Conservation (phyloP, 2,888 invertebrate genomes). For the Uloborus plumipes region DNA sequence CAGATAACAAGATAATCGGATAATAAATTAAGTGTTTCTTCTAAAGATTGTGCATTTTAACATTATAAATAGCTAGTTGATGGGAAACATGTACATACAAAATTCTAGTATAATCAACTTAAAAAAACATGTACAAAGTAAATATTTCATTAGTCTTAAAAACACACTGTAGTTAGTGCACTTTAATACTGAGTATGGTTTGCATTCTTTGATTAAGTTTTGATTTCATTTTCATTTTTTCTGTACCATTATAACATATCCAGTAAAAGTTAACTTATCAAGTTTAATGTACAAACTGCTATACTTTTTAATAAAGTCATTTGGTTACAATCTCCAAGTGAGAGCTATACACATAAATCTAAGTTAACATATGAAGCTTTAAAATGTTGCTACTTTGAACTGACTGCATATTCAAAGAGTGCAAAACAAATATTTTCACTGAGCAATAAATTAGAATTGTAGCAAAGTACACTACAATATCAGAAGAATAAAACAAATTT, state of each 20-base stretch:
- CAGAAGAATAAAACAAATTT: slow-evolving; percentile 23
- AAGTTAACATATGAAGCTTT: slow-evolving; percentile 28
- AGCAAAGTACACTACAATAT: slow-evolving; percentile 38
- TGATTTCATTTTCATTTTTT: no score
- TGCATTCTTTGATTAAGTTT: no score
- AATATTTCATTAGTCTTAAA: no score
- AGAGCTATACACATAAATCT: slow-evolving; percentile 46
- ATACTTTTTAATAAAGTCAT: no score
- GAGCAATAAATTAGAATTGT: slow-evolving; percentile 37
- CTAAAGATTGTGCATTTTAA: slow-evolving; percentile 42
- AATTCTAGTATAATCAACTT: slow-evolving; percentile 19
- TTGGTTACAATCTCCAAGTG: slow-evolving; percentile 8
- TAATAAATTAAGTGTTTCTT: slow-evolving; percentile 27
- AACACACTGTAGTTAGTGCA: no score
- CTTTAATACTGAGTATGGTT: no score
- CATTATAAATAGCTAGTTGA: slow-evolving; percentile 11
- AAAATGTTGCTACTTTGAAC: slow-evolving; percentile 48
- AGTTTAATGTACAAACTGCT: no score
- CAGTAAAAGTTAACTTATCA: no score
- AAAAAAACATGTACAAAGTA: not conserved
- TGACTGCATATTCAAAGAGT: slow-evolving; percentile 46
- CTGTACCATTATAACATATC: no score
- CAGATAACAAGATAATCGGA: slow-evolving; percentile 43
- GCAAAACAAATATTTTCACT: slow-evolving; percentile 40
- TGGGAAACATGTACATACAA: slow-evolving; percentile 14